phyloP scores from a whole-genome alignment of 2,888 invertebrate species.

The Erebia palarica region DNA sequence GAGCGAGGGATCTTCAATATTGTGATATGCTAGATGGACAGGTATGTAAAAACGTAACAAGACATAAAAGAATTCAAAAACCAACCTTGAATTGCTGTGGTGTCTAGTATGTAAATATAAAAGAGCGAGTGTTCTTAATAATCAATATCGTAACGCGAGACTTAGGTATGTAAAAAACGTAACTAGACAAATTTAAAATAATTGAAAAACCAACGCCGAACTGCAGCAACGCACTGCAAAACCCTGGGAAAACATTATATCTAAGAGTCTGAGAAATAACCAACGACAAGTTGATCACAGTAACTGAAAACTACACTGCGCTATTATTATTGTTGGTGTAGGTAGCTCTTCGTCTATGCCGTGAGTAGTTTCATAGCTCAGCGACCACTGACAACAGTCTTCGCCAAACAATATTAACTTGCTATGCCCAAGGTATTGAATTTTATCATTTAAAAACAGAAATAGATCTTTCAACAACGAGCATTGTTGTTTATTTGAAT shows the following conservation, averaged over 20 bases:
- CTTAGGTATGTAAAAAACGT: no score
- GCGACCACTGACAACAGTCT: conserved; percentile 26
- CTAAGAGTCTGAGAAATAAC: neutral
- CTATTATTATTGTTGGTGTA: neutral
- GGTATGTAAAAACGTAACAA: no score
- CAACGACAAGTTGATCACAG: neutral
- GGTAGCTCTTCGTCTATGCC: conserved; percentile 13
- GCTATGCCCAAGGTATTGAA: conserved; percentile 24
- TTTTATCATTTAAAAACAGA: conserved; percentile 32
- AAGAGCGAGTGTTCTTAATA: conserved; percentile 9
- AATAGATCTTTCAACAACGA: conserved; percentile 27
- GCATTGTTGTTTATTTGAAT: conserved; percentile 17
- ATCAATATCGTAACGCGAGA: no score
- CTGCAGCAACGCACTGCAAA: no score
- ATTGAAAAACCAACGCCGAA: no score
- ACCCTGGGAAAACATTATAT: no score
- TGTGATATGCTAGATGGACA: no score
- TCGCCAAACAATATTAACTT: conserved; percentile 29
- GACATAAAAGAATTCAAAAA: no score
- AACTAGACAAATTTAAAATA: no score
- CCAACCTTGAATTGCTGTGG: no score
- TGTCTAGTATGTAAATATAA: neutral
- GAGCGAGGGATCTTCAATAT: conserved; percentile 7
- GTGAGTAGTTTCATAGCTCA: conserved; percentile 18
- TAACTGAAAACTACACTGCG: neutral